Base-by-base conservation (phyloP, 1,140 invertebrate genomes). In the Gerris buenoi region DNA sequence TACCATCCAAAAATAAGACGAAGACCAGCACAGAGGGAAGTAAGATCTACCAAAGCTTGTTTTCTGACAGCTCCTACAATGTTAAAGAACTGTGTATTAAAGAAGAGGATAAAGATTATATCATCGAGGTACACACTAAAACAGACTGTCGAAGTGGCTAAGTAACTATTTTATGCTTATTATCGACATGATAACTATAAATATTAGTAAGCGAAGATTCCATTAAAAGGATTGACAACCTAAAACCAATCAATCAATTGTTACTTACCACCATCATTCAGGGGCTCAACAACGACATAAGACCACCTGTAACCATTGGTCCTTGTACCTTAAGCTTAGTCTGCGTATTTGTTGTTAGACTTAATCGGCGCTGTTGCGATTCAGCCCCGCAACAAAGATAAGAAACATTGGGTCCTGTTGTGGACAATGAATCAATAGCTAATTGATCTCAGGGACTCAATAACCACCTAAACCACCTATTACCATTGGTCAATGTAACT, bases 31-130 rank as follows among this genome's bases (percentile, higher is more conserved):
- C 27, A 58, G 13, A 66, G 28, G 25, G 65, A 26, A 14, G 56
- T 66, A 15, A 66, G 58, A 56, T 66, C 65, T 23, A 66, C 57
- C n/a, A 25, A 22, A 28, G 65, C 33, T 25, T 46, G 33, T 46
- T 46, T 46, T 18, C 33, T 46, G 33, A 46, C 18, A 18, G 33
- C 33, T 46, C 33, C 33, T 46, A 46, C 18, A 18, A 46, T 46
- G 18, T 46, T 46, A 46, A 46, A 46, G 33, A 46, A 5, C 5
- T 46, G 5, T 46, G 33, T 46, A 10, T 10, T 18, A 46, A 46
- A 10, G 18, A 10, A 18, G 5, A 29, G 28, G 23, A 46, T 27
- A 3, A 57, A 25, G 26, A 65, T 65, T 25, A n/a, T n/a, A n/a
- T n/a, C n/a, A n/a, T 22, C 27, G 13, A 33, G 58, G 18, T 66